Evolutionary conservation across 2,797 vertebrate species (phyloP), one percentile per base, ranked within the genome.

Genomic region (Darevskia mixta): DNA sequence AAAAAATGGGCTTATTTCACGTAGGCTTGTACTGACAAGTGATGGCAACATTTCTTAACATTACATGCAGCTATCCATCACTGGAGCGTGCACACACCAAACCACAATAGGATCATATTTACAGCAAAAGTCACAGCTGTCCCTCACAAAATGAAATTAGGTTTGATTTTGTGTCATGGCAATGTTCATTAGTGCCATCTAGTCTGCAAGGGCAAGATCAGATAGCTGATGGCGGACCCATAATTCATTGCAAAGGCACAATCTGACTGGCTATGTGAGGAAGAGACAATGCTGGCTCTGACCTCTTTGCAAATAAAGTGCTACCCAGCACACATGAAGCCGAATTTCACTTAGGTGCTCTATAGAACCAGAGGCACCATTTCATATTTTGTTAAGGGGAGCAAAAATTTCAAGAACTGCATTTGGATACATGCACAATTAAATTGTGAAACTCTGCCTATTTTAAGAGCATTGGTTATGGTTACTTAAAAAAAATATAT

Each of bases 141-240:
- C 88, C 93, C 91, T 92, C 89, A 93, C 90, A 88, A 94, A 95
- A 95, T 95, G 88, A 96, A 95, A 97, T 97, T 96, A 96, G 83
- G 89, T 96, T 96, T 96, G 96, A 96, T 97, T 96, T 96, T 97
- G 91, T 96, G 95, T 96, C 96, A 95, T 93, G 94, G 75, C 92
- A 86, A 86, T 92, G 94, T 93, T 95, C 95, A 93, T 95, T 96
- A 95, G 91, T 92, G 93, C 93, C 94, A 92, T 10, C 79, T 90
- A 55, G 88, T 91, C 90, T 85, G 82, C 90, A 91, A 94, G 89
- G 85, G 84, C 10, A 0, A 89, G 86, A 94, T 92, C 83, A 91
- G 92, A 89, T 91, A 89, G 67, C 78, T 80, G 72, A 55, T 58
- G 72, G 43, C 72, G 86, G 88, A 88, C 66, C 86, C 58, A 93